Percentiles rank a stretch among this genome's conserved stretches.
Evolutionary conservation across 1,140 invertebrate genomes (phyloP).

Genomic region (Drosophila nannoptera): DNA sequence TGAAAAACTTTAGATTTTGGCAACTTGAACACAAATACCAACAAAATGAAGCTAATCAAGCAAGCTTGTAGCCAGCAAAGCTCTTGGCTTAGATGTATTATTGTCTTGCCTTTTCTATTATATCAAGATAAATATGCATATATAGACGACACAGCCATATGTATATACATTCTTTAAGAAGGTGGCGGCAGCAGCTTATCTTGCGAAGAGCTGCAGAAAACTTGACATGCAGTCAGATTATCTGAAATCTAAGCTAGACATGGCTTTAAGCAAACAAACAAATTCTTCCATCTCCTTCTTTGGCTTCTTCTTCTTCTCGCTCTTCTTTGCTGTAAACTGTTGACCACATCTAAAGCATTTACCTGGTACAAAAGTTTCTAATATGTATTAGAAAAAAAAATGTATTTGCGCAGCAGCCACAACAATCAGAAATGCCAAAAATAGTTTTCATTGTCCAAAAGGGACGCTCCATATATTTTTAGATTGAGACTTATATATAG

Average conservation of each 20-base stretch:
- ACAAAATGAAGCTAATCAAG: constrained; percentile 1
- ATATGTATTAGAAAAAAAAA: background rate
- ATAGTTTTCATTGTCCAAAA: constrained; percentile 19
- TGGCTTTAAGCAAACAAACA: background rate
- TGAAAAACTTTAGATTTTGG: background rate
- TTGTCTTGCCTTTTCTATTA: background rate
- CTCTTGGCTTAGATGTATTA: background rate
- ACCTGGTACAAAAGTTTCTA: constrained; percentile 2
- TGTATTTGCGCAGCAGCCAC: constrained; percentile 3
- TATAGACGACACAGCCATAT: too few relatives aligned
- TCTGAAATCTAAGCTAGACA: background rate
- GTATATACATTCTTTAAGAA: too few relatives aligned
- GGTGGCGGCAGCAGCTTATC: constrained; percentile 6
- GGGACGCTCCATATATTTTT: background rate
- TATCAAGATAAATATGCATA: background rate
- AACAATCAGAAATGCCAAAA: constrained; percentile 20
- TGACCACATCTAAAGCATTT: background rate
- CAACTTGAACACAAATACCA: background rate
- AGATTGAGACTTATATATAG: background rate
- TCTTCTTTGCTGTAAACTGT: background rate
- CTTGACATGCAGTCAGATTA: background rate
- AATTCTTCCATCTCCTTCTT: background rate
- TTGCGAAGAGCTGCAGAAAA: constrained; percentile 2
- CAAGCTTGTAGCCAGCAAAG: background rate
- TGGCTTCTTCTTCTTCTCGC: too few relatives aligned